Evolutionary conservation across 1,140 invertebrate species (phyloP), one percentile per base, ranked within the genome.

Genomic region (Sitophilus oryzae): DNA sequence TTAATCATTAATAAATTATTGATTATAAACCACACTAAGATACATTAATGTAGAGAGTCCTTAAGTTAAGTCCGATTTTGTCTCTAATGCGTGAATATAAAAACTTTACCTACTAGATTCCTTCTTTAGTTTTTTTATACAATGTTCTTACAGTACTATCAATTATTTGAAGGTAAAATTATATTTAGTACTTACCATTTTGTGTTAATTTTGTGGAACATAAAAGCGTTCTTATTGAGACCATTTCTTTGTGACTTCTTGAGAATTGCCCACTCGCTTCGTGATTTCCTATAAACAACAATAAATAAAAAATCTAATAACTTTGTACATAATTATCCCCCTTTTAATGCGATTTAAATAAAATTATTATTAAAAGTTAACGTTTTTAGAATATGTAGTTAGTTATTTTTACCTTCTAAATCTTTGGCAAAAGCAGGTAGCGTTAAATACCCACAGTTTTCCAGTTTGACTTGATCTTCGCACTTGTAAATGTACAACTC

Each of bases 151-250:
- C n/a, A n/a, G n/a, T n/a, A n/a, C n/a, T n/a, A n/a, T n/a, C n/a
- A n/a, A n/a, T n/a, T n/a, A n/a, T n/a, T 34, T 18, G 3, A 34
- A 1, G 14, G 8, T 35, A 18, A 10, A 1, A 35, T 8, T 22
- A 19, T 8, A 9, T 21, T 21, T 42, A 40, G 22, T n/a, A 30
- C 38, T 53, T 72, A 89, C 88, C 82, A 68, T 96, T 96, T 70
- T 96, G 93, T 0, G 93, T 96, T 1, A 96, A 74, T 73, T 97
- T 97, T 11, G 93, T 96, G 22, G 93, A 96, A 69, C 92, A 95
- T 0, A 96, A 76, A 8, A 91, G 67, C 0, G 93, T 94, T 52
- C 81, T 81, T 1, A 96, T 79, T 18, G 80, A 82, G n/a, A 93
- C 83, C 3, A 80, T 78, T 73, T 97, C 93, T 70, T 91, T 93